Conservation (phyloP, 2,113 vertebrate species). For the Perca fluviatilis region DNA sequence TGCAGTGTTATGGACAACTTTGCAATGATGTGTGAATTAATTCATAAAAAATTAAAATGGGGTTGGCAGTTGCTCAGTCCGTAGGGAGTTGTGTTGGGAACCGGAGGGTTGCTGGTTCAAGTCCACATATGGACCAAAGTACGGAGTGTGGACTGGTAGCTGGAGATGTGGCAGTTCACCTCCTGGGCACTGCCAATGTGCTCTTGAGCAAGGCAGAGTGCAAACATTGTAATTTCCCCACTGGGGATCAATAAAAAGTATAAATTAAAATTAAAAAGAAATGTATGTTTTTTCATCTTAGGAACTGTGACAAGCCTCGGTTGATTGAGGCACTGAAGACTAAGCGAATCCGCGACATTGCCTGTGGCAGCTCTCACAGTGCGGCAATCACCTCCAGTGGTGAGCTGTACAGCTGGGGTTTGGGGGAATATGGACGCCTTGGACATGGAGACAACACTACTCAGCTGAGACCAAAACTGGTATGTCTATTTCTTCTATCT, state of each 20-base stretch:
- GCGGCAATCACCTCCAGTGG: conserved; percentile 98
- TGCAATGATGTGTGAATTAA: background rate
- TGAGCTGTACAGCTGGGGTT: conserved; percentile 97
- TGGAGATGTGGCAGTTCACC: no score
- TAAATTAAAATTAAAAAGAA: background rate
- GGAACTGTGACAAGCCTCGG: conserved; percentile 99
- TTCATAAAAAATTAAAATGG: no score
- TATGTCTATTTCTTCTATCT: conserved; percentile 64
- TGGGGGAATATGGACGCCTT: conserved; percentile 96
- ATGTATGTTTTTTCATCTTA: conserved; percentile 49
- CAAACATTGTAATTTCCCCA: no score
- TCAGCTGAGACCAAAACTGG: conserved; percentile 97
- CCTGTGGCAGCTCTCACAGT: conserved; percentile 97
- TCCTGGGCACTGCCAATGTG: no score
- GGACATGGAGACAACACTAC: conserved; percentile 98
- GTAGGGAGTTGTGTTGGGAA: no score
- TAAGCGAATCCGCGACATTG: conserved; percentile 97
- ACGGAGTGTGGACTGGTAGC: no score
- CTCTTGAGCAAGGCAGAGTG: no score
- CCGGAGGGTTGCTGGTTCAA: no score
- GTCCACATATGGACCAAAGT: no score
- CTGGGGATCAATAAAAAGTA: no score
- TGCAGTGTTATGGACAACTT: background rate
- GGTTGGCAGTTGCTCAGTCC: no score
- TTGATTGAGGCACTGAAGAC: conserved; percentile 96